Evolutionary conservation across 2,797 vertebrate species (phyloP), one percentile per base, ranked within the genome.

Genomic region (Poecilia wingei): DNA sequence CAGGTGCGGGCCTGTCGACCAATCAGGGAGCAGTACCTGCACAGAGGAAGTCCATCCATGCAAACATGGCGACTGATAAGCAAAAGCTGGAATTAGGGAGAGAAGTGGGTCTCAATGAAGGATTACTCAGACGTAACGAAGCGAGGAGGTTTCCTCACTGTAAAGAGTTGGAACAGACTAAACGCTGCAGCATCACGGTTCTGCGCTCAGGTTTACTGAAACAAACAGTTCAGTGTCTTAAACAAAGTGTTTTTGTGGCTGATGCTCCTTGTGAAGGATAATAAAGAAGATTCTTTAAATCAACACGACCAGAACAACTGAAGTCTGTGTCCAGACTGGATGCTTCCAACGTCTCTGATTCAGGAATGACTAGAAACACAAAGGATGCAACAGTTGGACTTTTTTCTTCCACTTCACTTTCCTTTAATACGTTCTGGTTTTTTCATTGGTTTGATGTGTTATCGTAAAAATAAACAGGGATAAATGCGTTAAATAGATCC

Each of bases 41-140:
- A 47, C 25, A 47, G 49, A 86, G 84, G 84, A 84, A 86, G 81
- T 82, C 46, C 46, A 33, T 45, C n/a, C 64, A 83, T 82, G 85
- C 75, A 89, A 85, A 85, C 80, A 28, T 31, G 47, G 74, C 16
- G 1, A 5, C 76, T 55, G 83, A 85, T 84, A 85, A 84, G 6
- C 57, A 77, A 74, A 82, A 73, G 51, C 78, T 61, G 77, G 75
- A n/a, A n/a, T n/a, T n/a, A n/a, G n/a, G n/a, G n/a, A 20, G 71
- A 77, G 45, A 53, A 22, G 7, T 55, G 72, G 76, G 53, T 69
- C 70, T 55, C 74, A 74, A 43, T 68, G 36, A 43, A 43, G 64
- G 43, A 25, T 41, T 25, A 9, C 20, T 25, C 9, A 25, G 28
- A 53, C 31, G 8, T 36, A 8, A 66, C 22, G 33, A 36, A 66